Conservation (phyloP, 2,888 invertebrate species). For the Drosophila seclusa region DNA sequence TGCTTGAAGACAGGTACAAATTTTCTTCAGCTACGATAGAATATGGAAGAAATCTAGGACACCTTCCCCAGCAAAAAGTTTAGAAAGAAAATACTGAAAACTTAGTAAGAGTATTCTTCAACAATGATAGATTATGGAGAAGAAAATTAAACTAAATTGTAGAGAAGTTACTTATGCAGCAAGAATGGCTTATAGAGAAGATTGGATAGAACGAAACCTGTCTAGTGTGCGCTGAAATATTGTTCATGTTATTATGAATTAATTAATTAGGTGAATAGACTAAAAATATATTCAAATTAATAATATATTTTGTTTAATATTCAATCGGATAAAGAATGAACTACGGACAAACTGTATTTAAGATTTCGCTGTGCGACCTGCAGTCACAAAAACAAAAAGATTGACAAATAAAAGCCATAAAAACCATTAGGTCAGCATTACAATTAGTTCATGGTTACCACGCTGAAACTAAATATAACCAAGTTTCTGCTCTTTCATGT, state of each 20-base stretch:
- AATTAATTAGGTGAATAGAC: background rate
- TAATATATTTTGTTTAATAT: background rate
- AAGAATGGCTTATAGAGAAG: background rate
- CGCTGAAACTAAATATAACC: background rate
- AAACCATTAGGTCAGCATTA: background rate
- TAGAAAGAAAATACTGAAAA: background rate
- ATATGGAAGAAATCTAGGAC: background rate
- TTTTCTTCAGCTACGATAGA: background rate
- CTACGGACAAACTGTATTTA: background rate
- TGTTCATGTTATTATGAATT: background rate
- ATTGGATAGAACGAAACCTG: background rate
- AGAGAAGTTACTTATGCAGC: too few relatives aligned
- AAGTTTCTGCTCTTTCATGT: constrained; percentile 3
- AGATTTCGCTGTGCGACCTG: background rate
- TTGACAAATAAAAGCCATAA: background rate
- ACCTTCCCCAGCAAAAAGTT: background rate
- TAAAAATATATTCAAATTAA: background rate
- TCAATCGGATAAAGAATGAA: background rate
- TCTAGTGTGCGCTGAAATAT: background rate
- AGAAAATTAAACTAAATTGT: background rate
- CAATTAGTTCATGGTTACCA: background rate
- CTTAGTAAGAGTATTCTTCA: background rate
- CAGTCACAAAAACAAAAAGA: background rate
- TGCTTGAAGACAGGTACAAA: background rate
- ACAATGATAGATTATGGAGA: background rate